These are phyloP conservation scores for Ibidorhyncha struthersii DNA, from an alignment of 2,113 vertebrate genomes.

Conservation along the genomic window DNA sequence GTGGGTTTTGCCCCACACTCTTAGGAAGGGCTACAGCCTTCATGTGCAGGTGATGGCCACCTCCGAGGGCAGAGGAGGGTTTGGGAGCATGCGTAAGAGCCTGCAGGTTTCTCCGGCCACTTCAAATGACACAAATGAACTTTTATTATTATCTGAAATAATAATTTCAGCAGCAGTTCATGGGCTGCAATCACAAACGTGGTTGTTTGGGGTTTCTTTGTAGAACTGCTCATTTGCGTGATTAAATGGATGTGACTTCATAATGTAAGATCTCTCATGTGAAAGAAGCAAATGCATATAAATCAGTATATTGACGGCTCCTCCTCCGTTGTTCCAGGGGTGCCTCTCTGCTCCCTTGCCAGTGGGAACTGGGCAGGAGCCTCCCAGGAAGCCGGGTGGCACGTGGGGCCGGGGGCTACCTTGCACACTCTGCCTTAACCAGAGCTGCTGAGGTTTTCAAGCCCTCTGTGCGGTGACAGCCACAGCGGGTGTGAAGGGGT, in stretches of 20 bases:
- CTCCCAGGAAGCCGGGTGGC: neutral
- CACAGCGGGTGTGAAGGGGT: neutral
- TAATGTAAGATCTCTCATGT: neutral
- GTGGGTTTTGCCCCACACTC: fast-evolving
- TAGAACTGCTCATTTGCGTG: neutral
- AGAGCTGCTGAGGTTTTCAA: neutral
- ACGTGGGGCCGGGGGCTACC: fast-evolving
- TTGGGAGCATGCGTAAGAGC: neutral
- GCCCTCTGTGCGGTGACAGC: neutral
- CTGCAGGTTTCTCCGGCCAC: neutral
- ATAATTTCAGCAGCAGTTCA: neutral
- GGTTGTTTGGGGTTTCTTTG: neutral
- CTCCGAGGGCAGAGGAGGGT: neutral
- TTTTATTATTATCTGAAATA: neutral
- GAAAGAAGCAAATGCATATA: neutral
- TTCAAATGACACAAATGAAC: neutral
- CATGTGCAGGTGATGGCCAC: neutral
- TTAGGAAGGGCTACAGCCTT: neutral
- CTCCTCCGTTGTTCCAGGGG: neutral
- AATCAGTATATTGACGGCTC: neutral
- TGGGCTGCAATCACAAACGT: neutral
- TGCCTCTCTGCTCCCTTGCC: neutral
- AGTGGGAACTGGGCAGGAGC: neutral
- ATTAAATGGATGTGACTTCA: neutral
- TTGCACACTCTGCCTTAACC: neutral